These are phyloP conservation scores for Asarcornis scutulata DNA, from an alignment of 2,113 vertebrate genomes.

Conservation along the genomic window DNA sequence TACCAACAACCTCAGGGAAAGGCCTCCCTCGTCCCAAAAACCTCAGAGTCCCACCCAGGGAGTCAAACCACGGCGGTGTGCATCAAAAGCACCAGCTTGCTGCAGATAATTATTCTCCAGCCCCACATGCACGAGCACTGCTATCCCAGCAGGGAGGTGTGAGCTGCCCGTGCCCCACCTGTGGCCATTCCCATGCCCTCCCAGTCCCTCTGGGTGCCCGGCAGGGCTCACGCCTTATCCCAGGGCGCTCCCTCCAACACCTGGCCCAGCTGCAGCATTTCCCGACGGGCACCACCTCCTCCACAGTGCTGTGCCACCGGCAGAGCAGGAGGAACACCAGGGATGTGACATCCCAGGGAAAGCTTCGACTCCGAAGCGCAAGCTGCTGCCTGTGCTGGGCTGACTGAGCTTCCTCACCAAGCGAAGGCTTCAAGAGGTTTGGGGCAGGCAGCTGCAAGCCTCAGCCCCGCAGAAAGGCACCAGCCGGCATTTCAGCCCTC, in stretches of 20 bases:
- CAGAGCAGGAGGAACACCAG: not conserved
- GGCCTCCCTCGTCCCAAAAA: not conserved
- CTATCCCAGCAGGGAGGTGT: not conserved
- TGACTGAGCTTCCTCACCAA: not conserved
- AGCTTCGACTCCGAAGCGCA: too few species aligned
- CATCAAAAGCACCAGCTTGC: not conserved
- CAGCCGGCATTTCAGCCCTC: not conserved
- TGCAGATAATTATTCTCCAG: not conserved
- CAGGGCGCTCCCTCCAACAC: not conserved
- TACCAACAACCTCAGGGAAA: not conserved
- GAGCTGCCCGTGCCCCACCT: not conserved
- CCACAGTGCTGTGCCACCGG: not conserved
- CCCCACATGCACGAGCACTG: not conserved
- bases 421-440: accelerated
- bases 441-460: too few species aligned
- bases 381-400: not conserved
- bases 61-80: not conserved
- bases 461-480: not conserved
- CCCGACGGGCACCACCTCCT: not conserved
- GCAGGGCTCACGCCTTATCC: too few species aligned
- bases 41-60: not conserved
- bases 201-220: too few species aligned
- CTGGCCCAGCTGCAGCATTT: not conserved
- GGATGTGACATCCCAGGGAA: not conserved
- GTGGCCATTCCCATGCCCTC: not conserved